Base-by-base conservation (phyloP, 2,888 invertebrate genomes). In the Tenthredo scrophulariae region DNA sequence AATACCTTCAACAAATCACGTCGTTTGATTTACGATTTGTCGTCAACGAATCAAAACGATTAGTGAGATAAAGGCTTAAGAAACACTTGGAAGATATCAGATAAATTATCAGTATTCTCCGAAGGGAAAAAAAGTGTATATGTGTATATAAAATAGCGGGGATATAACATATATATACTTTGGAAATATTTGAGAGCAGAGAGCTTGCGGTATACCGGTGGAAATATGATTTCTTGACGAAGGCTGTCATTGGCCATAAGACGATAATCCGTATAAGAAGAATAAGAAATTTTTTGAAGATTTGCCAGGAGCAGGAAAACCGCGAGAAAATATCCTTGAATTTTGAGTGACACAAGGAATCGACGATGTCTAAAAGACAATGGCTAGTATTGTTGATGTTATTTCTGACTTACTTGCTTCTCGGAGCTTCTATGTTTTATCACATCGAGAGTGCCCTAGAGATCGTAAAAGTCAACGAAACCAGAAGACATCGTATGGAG, bases 361-460 rank as follows among this genome's bases (percentile, higher is more conserved):
- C 22, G 93, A 95, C 95, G 94, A 97, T 97, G 97, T 96, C 97
- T 93, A 96, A 96, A 92, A 97, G 96, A 95, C 96, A 97, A 94
- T 96, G 97, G 95, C 94, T 97, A 87, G 96, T 96, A 88, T 94
- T 97, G 94, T 94, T 97, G 89, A 95, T 96, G 89, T 95, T 97
- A 89, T 97, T 97, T 91, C 95, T 97, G 86, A 95, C 96, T 86
- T 97, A 97, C 92, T 94, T 97, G 88, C 94, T 97, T 89, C 95
- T 98, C 86, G 98, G 98, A 13, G 97, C 98, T n/a, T 96, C 96
- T 87, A 96, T 98, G 89, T 98, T 97, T 93, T 97, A 97, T 94
- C 96, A 96, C 91, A 96, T 97, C 89, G 97, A 98, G 94, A 96
- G 96, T 90, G 95, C 95, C 50, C 93, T 96, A 89, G 98, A 98